A percentile compares a stretch with the other conserved stretches of the same genome.
phyloP scores from a whole-genome alignment of 1,140 invertebrate species.

The Pantala flavescens region DNA sequence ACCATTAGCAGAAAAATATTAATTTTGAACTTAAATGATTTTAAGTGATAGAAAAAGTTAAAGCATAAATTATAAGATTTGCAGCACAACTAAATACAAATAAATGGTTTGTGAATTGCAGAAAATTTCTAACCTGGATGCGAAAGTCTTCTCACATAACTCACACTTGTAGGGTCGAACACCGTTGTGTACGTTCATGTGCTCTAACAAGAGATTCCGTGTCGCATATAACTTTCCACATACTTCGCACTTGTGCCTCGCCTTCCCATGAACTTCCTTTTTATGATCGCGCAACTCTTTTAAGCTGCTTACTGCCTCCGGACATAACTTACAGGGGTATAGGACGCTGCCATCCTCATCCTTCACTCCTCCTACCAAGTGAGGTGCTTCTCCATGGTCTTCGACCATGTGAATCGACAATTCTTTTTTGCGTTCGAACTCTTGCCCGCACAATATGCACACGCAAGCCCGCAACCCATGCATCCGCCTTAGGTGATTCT shows the following conservation, averaged over 20 bases:
- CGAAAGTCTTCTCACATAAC: constrained; percentile 58
- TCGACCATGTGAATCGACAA: not conserved
- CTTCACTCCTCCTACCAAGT: not conserved
- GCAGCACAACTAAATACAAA: no score
- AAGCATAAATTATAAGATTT: no score
- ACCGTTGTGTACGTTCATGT: constrained; percentile 43
- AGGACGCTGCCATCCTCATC: not conserved
- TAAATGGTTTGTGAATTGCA: no score
- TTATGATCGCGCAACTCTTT: not conserved
- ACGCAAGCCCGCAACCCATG: not conserved
- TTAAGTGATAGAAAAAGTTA: no score
- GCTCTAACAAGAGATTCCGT: constrained; percentile 51
- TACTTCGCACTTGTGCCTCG: constrained; percentile 40
- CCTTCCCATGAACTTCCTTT: not conserved
- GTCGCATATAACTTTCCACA: constrained; percentile 41
- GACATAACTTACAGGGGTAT: not conserved
- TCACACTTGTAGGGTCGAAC: constrained; percentile 52
- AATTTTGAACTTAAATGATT: no score
- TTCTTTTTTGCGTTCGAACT: not conserved
- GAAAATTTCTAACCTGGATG: constrained; percentile 38
- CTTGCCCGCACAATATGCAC: not conserved
- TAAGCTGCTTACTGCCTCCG: not conserved
- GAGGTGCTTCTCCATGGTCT: not conserved
- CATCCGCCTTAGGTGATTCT: not conserved
- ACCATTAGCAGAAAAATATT: no score